Conservation (phyloP, 2,797 vertebrate species). For the Choloepus didactylus region DNA sequence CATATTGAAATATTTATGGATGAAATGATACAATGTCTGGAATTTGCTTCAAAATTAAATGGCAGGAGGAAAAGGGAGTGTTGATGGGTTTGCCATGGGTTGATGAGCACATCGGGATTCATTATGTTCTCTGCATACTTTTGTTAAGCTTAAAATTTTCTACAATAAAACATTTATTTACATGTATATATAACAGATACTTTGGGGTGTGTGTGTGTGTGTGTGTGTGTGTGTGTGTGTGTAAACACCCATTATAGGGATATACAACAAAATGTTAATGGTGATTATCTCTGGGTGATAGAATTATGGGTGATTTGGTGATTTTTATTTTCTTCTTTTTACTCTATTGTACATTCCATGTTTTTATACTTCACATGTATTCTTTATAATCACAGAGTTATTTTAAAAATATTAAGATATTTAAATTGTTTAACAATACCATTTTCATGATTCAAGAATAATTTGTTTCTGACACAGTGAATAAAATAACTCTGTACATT, state of each 20-base stretch:
- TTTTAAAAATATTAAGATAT: conserved; percentile 3
- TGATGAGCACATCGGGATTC: background rate
- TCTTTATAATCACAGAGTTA: background rate
- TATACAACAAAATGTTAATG: conserved; percentile 18
- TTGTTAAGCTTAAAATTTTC: conserved; percentile 47
- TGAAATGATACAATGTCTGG: background rate
- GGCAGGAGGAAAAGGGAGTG: background rate
- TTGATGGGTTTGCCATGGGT: background rate
- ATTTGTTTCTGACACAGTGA: conserved; percentile 37
- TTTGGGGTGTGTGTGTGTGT: background rate
- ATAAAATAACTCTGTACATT: conserved; percentile 47
- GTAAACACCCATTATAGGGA: background rate
- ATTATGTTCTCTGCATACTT: background rate
- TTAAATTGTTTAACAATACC: conserved; percentile 38
- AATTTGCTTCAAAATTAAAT: conserved; percentile 60
- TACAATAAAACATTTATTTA: conserved; percentile 34
- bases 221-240: background rate
- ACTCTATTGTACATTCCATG: background rate
- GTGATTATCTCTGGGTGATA: background rate
- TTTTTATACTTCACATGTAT: background rate
- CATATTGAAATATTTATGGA: conserved; percentile 50
- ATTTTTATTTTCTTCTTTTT: conserved; percentile 60
- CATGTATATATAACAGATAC: background rate
- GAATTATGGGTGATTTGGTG: background rate
- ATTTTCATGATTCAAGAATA: conserved; percentile 44